Evolutionary conservation across 2,113 vertebrate species (phyloP).

Genomic region (Calyptommatus sinebrachiatus): DNA sequence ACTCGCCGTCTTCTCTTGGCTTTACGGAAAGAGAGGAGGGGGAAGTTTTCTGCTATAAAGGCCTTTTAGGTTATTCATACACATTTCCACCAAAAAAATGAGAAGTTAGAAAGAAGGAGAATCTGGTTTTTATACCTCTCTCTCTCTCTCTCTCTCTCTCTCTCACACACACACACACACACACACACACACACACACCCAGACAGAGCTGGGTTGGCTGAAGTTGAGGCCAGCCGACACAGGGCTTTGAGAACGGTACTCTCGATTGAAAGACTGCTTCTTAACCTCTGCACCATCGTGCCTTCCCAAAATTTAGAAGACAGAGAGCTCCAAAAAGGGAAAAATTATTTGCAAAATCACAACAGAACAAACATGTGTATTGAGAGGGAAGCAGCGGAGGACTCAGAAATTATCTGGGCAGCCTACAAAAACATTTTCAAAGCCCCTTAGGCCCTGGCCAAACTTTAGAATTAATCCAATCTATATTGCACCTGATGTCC

Average conservation of each 20-base stretch:
- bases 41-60: background rate
- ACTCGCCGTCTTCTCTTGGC: background rate
- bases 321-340: background rate
- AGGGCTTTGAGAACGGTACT: too few relatives aligned
- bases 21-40: background rate
- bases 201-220: too few relatives aligned
- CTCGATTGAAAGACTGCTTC: too few relatives aligned
- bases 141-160: too few relatives aligned
- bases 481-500: too few relatives aligned
- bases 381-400: background rate
- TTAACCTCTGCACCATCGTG: too few relatives aligned
- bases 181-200: too few relatives aligned
- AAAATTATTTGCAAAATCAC: background rate
- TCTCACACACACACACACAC: too few relatives aligned
- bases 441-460: background rate
- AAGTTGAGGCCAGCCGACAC: too few relatives aligned
- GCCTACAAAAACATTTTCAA: background rate
- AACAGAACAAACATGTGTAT: background rate
- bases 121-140: too few relatives aligned
- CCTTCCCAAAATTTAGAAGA: too few relatives aligned
- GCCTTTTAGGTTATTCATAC: background rate
- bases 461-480: background rate
- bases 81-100: slow-evolving; percentile 6
- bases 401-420: background rate
- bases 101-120: background rate